phyloP scores from a whole-genome alignment of 2,888 invertebrate genomes.

The Pardosa pseudoannulata region DNA sequence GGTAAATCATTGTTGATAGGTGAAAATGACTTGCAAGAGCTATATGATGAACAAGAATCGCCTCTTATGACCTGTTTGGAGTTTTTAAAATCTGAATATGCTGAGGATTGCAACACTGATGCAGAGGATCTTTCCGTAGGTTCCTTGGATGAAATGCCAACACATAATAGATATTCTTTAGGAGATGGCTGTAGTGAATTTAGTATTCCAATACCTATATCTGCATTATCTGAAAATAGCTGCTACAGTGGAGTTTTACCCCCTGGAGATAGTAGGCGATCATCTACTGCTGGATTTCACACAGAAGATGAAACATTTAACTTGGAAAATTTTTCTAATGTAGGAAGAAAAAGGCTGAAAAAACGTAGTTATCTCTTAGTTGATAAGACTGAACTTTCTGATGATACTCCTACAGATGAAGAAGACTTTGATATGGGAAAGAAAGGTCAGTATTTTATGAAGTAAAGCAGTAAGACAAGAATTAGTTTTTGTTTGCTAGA shows the following conservation, averaged over 20 bases:
- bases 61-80: slow-evolving; percentile 60
- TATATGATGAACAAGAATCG: background rate
- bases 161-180: background rate
- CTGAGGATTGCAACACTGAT: slow-evolving; percentile 48
- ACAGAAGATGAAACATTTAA: slow-evolving; percentile 35
- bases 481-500: too few species aligned
- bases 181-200: background rate
- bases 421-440: slow-evolving; percentile 35
- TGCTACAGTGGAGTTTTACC: background rate
- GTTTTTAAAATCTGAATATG: slow-evolving; percentile 38
- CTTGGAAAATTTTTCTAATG: background rate
- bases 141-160: background rate
- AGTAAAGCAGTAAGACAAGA: too few species aligned
- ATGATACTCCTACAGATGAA: slow-evolving; percentile 54
- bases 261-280: slow-evolving; percentile 2
- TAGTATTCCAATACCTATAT: background rate
- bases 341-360: background rate
- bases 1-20: slow-evolving; percentile 3
- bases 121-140: slow-evolving; percentile 36
- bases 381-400: slow-evolving; percentile 13
- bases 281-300: slow-evolving; percentile 24
- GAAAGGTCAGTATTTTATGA: slow-evolving; percentile 45
- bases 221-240: background rate
- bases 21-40: slow-evolving; percentile 1
- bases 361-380: slow-evolving; percentile 14